These are phyloP conservation scores for Venusia cambrica DNA, from an alignment of 2,888 invertebrate species.

Conservation along the genomic window DNA sequence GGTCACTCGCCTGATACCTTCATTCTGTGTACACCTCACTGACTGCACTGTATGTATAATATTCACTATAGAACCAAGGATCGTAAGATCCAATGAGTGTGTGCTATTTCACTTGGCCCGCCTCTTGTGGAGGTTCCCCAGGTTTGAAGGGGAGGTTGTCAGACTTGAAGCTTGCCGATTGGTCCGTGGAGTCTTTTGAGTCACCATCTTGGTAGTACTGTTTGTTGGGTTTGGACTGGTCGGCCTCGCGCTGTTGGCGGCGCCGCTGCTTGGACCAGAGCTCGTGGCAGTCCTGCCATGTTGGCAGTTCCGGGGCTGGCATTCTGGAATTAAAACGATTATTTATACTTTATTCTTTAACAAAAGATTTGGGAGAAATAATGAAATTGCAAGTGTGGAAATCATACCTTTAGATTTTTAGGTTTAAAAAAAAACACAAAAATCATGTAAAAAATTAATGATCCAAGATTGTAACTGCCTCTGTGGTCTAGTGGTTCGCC, in stretches of 20 bases:
- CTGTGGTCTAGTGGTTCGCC: no score
- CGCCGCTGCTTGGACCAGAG: slow-evolving; percentile 99
- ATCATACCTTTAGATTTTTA: no score
- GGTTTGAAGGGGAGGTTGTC: slow-evolving; percentile 52
- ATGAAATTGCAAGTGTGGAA: no score
- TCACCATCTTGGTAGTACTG: slow-evolving; percentile 43
- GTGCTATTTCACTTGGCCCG: slow-evolving; percentile 70
- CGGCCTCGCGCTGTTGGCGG: slow-evolving; percentile 89
- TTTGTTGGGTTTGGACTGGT: slow-evolving; percentile 63
- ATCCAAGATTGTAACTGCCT: no score
- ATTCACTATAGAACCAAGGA: slow-evolving; percentile 29
- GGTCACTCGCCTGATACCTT: no score
- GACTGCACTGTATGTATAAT: no score
- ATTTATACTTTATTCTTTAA: no score
- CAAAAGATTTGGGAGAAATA: no score
- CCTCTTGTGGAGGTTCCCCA: slow-evolving; percentile 50
- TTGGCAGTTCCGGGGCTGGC: slow-evolving; percentile 92
- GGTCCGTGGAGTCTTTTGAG: slow-evolving; percentile 44
- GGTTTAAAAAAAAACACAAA: no score
- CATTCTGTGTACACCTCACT: no score
- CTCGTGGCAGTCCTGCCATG: slow-evolving; percentile 99
- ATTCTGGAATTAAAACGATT: no score
- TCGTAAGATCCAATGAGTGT: slow-evolving; percentile 35
- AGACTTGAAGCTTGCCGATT: slow-evolving; percentile 16
- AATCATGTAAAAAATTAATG: no score